Evolutionary conservation across 2,797 vertebrate genomes (phyloP).

Genomic region (Trachurus trachurus): DNA sequence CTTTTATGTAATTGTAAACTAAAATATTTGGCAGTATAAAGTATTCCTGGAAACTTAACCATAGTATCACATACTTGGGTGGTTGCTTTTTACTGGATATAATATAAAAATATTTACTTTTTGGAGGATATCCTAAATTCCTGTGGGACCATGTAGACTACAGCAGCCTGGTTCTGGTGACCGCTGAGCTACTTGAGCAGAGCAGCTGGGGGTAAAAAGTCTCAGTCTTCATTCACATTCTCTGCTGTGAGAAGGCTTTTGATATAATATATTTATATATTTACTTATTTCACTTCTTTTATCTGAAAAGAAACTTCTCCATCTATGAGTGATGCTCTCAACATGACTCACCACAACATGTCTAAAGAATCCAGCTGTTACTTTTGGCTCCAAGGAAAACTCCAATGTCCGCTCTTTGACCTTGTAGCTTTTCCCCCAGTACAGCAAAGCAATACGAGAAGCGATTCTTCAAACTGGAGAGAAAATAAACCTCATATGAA

Average conservation of each 20-base stretch:
- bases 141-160: constrained; percentile 10
- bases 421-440: constrained; percentile 15
- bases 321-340: constrained; percentile 42
- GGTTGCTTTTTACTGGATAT: not conserved
- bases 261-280: not conserved
- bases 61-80: not conserved
- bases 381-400: constrained; percentile 41
- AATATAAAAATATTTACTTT: constrained; percentile 10
- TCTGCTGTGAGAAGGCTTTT: constrained; percentile 19
- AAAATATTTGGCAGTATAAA: too few relatives aligned
- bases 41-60: not conserved
- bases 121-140: constrained; percentile 10
- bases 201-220: constrained; percentile 39
- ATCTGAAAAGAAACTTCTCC: constrained; percentile 33
- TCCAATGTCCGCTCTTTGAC: constrained; percentile 34
- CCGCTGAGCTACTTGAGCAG: constrained; percentile 18
- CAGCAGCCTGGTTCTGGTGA: constrained; percentile 39
- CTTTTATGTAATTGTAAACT: too few relatives aligned
- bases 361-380: constrained; percentile 55
- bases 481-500: constrained; percentile 34
- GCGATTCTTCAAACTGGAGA: constrained; percentile 30
- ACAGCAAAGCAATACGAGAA: constrained; percentile 23
- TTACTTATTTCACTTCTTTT: not conserved
- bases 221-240: constrained; percentile 26
- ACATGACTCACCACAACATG: constrained; percentile 36